phyloP scores from a whole-genome alignment of 2,888 invertebrate species.

The Amblyteles armatorius region DNA sequence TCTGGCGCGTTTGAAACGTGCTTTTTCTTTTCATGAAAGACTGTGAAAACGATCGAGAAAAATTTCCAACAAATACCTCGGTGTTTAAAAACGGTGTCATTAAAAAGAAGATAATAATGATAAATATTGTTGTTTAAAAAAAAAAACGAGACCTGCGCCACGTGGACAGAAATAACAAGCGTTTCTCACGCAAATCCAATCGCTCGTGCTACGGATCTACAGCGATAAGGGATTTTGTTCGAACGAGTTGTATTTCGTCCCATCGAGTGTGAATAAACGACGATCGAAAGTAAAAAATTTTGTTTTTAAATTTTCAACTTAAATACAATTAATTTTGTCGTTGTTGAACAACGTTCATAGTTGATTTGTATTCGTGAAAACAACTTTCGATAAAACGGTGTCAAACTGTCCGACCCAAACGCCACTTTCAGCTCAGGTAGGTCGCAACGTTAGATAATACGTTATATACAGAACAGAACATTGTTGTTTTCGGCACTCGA shows the following conservation, averaged over 20 bases:
- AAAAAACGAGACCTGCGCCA: not conserved
- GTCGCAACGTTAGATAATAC: constrained; percentile 17
- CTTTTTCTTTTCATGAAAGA: constrained; percentile 5
- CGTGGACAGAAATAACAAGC: constrained; percentile 49
- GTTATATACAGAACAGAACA: not conserved
- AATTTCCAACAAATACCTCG: not conserved
- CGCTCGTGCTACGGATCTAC: constrained; percentile 57
- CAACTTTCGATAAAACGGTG: constrained; percentile 51
- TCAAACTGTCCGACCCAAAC: constrained; percentile 67
- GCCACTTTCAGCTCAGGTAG: constrained; percentile 74
- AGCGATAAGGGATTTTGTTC: constrained; percentile 21
- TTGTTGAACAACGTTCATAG: not conserved
- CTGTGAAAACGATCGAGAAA: not conserved
- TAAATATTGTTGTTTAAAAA: too few species aligned
- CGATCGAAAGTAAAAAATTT: not conserved
- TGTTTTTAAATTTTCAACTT: too few species aligned
- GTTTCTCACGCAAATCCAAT: constrained; percentile 43
- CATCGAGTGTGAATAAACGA: constrained; percentile 29
- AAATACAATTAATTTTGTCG: constrained; percentile 3
- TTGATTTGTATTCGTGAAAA: constrained; percentile 1
- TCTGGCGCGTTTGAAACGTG: constrained; percentile 62
- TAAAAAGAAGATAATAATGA: too few species aligned
- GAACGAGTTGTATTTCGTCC: constrained; percentile 52
- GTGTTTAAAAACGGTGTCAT: not conserved
- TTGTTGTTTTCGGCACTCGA: not conserved